Conservation (phyloP, 2,113 vertebrate species). For the Pseudorasbora parva region DNA sequence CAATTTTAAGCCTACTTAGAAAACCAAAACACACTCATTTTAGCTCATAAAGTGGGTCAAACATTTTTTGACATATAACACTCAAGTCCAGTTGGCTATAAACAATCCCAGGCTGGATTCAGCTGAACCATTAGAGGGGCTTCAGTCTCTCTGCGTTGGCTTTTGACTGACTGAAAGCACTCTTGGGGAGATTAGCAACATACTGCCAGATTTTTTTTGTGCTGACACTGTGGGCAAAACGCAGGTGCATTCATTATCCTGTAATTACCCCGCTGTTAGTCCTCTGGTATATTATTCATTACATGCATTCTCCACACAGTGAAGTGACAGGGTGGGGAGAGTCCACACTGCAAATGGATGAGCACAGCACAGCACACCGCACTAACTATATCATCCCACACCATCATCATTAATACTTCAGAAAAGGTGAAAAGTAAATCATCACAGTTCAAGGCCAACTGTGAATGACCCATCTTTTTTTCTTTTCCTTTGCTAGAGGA, state of each 20-base stretch:
- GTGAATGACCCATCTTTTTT: conserved; percentile 60
- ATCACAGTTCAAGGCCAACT: conserved; percentile 68
- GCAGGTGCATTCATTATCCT: conserved; percentile 80
- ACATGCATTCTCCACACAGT: conserved; percentile 64
- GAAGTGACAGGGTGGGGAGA: conserved; percentile 72
- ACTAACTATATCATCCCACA: conserved; percentile 61
- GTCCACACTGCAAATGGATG: conserved; percentile 66
- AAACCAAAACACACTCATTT: conserved; percentile 56
- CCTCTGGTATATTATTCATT: conserved; percentile 76
- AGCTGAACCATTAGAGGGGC: conserved; percentile 28
- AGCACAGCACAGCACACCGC: conserved; percentile 60
- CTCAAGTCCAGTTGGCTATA: conserved; percentile 31
- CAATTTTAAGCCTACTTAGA: conserved; percentile 54
- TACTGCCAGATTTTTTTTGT: conserved; percentile 42
- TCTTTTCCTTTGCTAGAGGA: conserved; percentile 31
- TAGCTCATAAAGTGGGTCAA: conserved; percentile 26
- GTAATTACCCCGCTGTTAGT: conserved; percentile 80
- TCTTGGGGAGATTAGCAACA: conserved; percentile 56
- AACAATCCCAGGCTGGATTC: conserved; percentile 41
- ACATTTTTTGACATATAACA: conserved; percentile 55
- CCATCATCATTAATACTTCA: conserved; percentile 68
- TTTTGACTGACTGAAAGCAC: conserved; percentile 54
- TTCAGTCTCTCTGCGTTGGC: conserved; percentile 47
- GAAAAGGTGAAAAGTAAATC: conserved; percentile 62
- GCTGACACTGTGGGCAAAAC: conserved; percentile 75